These are phyloP conservation scores for Elephantulus edwardii DNA, from an alignment of 2,113 vertebrate genomes.

Conservation along the genomic window DNA sequence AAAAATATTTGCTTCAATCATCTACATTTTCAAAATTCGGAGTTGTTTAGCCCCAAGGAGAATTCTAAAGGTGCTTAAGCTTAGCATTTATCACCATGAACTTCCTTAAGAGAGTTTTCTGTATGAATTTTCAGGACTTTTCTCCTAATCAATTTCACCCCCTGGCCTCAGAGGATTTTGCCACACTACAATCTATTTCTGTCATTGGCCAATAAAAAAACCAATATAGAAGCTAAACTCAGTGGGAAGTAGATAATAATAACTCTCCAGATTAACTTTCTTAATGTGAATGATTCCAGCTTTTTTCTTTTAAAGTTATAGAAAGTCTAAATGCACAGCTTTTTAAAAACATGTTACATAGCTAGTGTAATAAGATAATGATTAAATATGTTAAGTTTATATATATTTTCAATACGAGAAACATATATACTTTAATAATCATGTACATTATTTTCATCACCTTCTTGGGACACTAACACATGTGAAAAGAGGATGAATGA, in stretches of 20 bases:
- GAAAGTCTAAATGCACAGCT: not conserved
- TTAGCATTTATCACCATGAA: conserved; percentile 47
- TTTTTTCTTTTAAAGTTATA: not conserved
- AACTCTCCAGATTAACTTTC: not conserved
- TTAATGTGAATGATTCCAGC: not conserved
- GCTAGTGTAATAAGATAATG: not conserved
- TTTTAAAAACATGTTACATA: not conserved
- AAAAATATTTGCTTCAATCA: conserved; percentile 10
- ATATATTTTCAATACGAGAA: not conserved
- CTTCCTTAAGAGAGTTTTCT: not conserved
- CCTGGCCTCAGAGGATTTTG: not conserved
- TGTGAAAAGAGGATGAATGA: not conserved
- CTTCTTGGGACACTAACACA: not conserved
- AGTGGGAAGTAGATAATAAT: conserved; percentile 33
- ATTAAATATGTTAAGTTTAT: not conserved
- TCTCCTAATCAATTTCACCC: conserved; percentile 31
- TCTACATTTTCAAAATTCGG: not conserved
- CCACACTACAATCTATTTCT: not conserved
- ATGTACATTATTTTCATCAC: not conserved
- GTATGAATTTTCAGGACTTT: not conserved
- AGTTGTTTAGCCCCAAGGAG: not conserved
- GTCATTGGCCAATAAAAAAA: conserved; percentile 5
- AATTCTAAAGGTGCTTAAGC: conserved; percentile 30
- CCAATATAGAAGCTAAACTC: not conserved
- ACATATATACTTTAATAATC: not conserved